phyloP scores from a whole-genome alignment of 2,113 vertebrate genomes.

The Cygnus atratus region DNA sequence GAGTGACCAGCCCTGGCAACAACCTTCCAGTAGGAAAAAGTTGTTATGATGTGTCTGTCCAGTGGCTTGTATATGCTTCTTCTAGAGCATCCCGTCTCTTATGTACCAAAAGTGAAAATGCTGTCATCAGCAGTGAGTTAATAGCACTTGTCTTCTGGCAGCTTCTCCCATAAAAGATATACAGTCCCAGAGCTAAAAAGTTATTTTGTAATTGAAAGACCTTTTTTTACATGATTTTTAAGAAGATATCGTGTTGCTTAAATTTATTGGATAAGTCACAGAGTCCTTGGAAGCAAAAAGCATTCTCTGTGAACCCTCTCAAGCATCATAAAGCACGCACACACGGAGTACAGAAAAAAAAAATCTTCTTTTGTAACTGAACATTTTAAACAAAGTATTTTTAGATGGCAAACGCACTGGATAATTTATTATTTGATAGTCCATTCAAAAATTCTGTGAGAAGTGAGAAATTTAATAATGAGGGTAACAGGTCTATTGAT shows the following conservation, averaged over 20 bases:
- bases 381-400: not conserved
- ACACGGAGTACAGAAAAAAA: not conserved
- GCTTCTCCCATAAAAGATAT: not conserved
- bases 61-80: not conserved
- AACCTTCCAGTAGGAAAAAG: not conserved
- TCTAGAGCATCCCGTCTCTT: not conserved
- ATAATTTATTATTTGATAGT: not conserved
- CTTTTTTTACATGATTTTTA: not conserved
- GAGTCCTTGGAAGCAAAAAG: not conserved
- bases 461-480: not conserved
- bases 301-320: not conserved
- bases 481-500: not conserved
- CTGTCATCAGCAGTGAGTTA: not conserved
- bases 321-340: not conserved
- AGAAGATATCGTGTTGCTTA: not conserved
- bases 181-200: not conserved
- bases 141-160: not conserved
- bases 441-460: not conserved
- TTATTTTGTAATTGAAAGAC: not conserved
- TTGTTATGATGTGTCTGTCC: not conserved
- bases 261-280: not conserved
- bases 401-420: not conserved
- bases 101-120: not conserved
- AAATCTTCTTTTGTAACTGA: not conserved
- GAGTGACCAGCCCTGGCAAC: not conserved